Evolutionary conservation across 2,888 invertebrate genomes (phyloP).

Genomic region (Tachystola acroxantha): DNA sequence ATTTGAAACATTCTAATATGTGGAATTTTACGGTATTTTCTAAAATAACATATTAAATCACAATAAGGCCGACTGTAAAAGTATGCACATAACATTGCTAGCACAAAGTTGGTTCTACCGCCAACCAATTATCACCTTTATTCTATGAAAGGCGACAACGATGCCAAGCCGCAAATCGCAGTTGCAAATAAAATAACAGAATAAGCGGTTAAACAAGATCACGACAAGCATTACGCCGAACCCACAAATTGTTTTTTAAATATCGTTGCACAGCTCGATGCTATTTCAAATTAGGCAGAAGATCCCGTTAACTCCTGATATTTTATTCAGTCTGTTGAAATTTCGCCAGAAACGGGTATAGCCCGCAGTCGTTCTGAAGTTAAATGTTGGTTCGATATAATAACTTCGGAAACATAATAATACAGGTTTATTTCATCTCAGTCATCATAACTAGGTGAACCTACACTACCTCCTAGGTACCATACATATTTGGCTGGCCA

Average conservation of each 20-base stretch:
- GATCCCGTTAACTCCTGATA: slow-evolving; percentile 21
- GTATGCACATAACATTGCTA: too few species aligned
- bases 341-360: slow-evolving; percentile 13
- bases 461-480: too few species aligned
- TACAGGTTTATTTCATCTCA: too few species aligned
- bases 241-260: slow-evolving; percentile 22
- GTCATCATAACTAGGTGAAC: too few species aligned
- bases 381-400: too few species aligned
- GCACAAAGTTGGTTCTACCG: neutral
- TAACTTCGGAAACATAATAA: too few species aligned
- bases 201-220: slow-evolving; percentile 22
- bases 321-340: slow-evolving; percentile 17
- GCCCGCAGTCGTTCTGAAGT: slow-evolving; percentile 2
- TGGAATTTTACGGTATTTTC: too few species aligned
- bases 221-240: slow-evolving; percentile 23
- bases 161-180: slow-evolving; percentile 19
- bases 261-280: slow-evolving; percentile 21
- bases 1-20: too few species aligned
- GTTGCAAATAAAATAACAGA: slow-evolving; percentile 15
- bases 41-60: too few species aligned
- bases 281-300: slow-evolving; percentile 13
- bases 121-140: too few species aligned
- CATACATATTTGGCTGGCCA: too few species aligned
- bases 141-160: neutral
- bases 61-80: too few species aligned